Percentiles rank a stretch among this genome's conserved stretches.
phyloP scores from a whole-genome alignment of 2,888 invertebrate genomes.

The Andrena flavipes region DNA sequence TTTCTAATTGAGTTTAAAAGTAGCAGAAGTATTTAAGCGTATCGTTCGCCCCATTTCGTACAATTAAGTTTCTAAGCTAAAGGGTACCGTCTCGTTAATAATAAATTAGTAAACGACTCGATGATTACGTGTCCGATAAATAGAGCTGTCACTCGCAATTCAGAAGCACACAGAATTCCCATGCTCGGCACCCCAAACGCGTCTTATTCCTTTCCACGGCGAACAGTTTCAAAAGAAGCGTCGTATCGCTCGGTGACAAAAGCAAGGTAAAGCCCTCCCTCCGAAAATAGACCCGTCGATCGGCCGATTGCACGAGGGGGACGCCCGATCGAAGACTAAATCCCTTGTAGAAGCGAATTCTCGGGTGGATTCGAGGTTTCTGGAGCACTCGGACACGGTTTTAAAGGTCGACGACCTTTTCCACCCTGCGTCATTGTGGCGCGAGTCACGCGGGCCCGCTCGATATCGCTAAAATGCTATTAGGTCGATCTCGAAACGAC shows the following conservation, averaged over 20 bases:
- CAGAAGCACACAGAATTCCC: not conserved
- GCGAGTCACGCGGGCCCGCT: constrained; percentile 58
- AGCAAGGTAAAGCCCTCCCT: constrained; percentile 16
- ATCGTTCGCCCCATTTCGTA: too few species aligned
- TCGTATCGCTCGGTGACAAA: constrained; percentile 11
- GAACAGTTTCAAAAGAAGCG: not conserved
- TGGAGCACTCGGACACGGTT: constrained; percentile 68
- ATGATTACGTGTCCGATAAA: not conserved
- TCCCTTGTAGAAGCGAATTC: constrained; percentile 24
- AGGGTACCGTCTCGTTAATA: too few species aligned
- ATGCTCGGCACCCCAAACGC: not conserved
- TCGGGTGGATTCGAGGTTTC: constrained; percentile 68
- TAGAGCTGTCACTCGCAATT: too few species aligned
- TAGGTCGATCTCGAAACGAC: constrained; percentile 65
- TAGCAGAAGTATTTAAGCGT: too few species aligned
- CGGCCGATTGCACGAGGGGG: not conserved
- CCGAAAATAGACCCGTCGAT: constrained; percentile 40
- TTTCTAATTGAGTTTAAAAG: too few species aligned
- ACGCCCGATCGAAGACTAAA: constrained; percentile 40
- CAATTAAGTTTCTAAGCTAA: too few species aligned
- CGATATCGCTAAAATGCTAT: constrained; percentile 73
- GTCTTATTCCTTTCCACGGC: not conserved
- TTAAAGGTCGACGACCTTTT: constrained; percentile 72
- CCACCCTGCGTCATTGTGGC: constrained; percentile 53
- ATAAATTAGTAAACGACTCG: not conserved